phyloP scores from a whole-genome alignment of 2,113 vertebrate species.

The Aleadryas rufinucha region DNA sequence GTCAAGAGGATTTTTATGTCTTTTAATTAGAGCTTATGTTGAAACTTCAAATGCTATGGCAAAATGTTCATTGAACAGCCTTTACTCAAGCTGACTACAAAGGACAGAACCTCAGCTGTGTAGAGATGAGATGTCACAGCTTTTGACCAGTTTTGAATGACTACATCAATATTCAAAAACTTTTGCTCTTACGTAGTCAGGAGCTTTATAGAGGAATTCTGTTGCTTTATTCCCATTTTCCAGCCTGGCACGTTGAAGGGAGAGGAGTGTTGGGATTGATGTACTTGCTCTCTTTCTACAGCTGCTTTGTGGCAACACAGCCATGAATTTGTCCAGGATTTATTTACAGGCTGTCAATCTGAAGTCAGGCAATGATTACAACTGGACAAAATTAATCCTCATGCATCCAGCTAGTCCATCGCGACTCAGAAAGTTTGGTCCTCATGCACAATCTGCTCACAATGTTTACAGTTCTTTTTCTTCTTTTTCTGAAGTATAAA shows the following conservation, averaged over 20 bases:
- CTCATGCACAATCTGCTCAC: neutral
- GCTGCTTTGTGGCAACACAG: neutral
- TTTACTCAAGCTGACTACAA: neutral
- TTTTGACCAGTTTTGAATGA: neutral
- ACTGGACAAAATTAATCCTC: neutral
- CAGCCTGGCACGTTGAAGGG: neutral
- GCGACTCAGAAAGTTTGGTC: neutral
- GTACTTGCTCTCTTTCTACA: neutral
- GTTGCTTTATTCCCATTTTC: neutral
- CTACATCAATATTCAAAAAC: neutral
- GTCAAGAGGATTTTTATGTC: slow-evolving; percentile 35
- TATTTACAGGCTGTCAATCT: neutral
- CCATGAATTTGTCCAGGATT: neutral
- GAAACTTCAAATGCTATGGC: neutral
- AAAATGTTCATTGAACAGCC: neutral
- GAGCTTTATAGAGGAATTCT: neutral
- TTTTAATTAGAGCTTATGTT: slow-evolving; percentile 46
- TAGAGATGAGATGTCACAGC: neutral
- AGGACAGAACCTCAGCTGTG: neutral
- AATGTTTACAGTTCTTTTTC: neutral
- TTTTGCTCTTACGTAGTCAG: neutral
- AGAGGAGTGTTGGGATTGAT: neutral
- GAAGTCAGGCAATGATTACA: neutral
- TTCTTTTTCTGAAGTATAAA: neutral
- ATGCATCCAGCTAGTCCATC: neutral